A percentile compares a stretch with the other conserved stretches of the same genome.
phyloP scores from a whole-genome alignment of 2,797 vertebrate genomes.

The Chelon auratus region DNA sequence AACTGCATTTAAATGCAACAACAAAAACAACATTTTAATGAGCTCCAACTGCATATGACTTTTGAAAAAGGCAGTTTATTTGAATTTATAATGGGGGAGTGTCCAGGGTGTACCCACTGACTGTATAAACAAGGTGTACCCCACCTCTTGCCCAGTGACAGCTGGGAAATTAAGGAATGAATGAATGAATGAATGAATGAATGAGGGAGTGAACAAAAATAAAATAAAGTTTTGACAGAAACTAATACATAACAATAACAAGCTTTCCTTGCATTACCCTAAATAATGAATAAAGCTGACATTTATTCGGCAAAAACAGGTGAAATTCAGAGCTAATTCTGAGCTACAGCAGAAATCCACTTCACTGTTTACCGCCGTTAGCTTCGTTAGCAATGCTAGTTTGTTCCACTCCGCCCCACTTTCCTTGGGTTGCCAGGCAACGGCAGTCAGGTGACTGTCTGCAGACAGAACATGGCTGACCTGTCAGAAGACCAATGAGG shows the following conservation, averaged over 20 bases:
- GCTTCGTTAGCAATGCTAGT: background rate
- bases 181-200: too few relatives aligned
- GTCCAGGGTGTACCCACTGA: too few relatives aligned
- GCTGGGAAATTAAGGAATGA: too few relatives aligned
- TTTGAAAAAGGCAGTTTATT: background rate
- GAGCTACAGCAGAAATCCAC: background rate
- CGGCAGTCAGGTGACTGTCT: conserved; percentile 86
- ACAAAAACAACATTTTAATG: too few relatives aligned
- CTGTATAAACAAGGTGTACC: too few relatives aligned
- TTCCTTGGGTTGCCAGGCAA: conserved; percentile 77
- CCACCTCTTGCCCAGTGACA: too few relatives aligned
- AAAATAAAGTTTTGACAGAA: background rate
- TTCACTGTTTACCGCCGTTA: background rate
- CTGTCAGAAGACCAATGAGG: conserved; percentile 85
- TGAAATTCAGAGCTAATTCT: background rate
- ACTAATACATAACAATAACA: background rate
- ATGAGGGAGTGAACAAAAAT: too few relatives aligned
- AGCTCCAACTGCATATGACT: background rate
- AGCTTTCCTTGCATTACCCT: background rate
- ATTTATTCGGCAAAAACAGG: background rate
- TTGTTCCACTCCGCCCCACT: conserved; percentile 65
- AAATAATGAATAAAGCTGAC: background rate
- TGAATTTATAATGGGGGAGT: too few relatives aligned
- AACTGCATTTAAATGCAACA: too few relatives aligned
- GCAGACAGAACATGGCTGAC: conserved; percentile 86